These are phyloP conservation scores for Leiothrix lutea DNA, from an alignment of 2,113 vertebrate genomes.

Conservation along the genomic window DNA sequence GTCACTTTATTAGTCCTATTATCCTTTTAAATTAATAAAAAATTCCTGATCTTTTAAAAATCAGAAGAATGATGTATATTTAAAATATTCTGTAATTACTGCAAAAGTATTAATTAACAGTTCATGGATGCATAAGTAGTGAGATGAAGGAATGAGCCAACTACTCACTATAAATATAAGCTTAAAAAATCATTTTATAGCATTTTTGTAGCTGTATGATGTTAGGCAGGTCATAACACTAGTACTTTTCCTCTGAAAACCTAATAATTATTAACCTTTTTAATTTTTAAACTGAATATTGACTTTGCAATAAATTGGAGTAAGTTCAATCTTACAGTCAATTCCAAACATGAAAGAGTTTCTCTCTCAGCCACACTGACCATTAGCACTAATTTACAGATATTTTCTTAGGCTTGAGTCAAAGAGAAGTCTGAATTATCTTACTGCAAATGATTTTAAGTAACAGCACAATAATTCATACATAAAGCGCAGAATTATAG, in stretches of 20 bases:
- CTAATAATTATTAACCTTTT: slow-evolving; percentile 80
- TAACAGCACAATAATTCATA: slow-evolving; percentile 47
- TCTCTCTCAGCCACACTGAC: slow-evolving; percentile 64
- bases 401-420: slow-evolving; percentile 51
- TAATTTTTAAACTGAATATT: slow-evolving; percentile 78
- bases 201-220: slow-evolving; percentile 71
- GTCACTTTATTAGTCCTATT: slow-evolving; percentile 73
- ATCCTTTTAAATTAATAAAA: slow-evolving; percentile 75
- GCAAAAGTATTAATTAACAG: slow-evolving; percentile 79
- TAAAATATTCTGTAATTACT: slow-evolving; percentile 80
- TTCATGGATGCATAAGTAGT: slow-evolving; percentile 64
- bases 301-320: slow-evolving; percentile 79
- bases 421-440: slow-evolving; percentile 58
- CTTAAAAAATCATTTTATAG: slow-evolving; percentile 71
- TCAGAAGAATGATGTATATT: slow-evolving; percentile 73
- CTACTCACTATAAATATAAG: slow-evolving; percentile 73
- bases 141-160: slow-evolving; percentile 69
- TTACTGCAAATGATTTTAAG: slow-evolving; percentile 40
- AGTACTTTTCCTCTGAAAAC: slow-evolving; percentile 77
- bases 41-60: slow-evolving; percentile 71
- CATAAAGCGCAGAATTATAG: neutral
- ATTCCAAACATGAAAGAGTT: slow-evolving; percentile 71
- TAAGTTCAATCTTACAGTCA: slow-evolving; percentile 65
- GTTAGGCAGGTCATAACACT: slow-evolving; percentile 71
- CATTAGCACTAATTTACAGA: slow-evolving; percentile 74